Conservation (phyloP, 2,888 invertebrate genomes). For the Pachycephus smyrnensis region DNA sequence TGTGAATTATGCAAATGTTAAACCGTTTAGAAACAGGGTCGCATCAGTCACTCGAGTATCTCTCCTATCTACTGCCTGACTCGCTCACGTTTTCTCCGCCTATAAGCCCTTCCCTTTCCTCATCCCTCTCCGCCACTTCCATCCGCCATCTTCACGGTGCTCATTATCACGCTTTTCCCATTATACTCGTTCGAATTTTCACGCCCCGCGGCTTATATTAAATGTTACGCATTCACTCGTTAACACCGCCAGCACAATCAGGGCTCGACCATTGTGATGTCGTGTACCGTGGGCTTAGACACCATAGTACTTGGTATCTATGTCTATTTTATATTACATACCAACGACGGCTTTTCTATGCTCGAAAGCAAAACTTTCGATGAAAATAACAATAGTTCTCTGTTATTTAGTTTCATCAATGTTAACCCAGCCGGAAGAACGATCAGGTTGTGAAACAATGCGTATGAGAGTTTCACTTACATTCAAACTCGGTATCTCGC, state of each 20-base stretch:
- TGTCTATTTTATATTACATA: too few species aligned
- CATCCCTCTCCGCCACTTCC: neutral
- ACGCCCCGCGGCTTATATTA: slow-evolving; percentile 28
- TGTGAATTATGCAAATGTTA: slow-evolving; percentile 37
- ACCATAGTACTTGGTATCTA: too few species aligned
- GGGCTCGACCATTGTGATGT: neutral
- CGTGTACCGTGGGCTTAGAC: neutral
- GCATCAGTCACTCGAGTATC: slow-evolving; percentile 19
- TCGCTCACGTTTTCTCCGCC: slow-evolving; percentile 1
- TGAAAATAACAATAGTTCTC: neutral
- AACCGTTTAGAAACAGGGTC: slow-evolving; percentile 43
- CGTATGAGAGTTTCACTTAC: neutral
- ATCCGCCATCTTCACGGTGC: slow-evolving; percentile 2
- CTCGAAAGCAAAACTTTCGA: neutral
- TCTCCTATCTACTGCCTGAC: slow-evolving; percentile 15
- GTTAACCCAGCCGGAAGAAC: neutral
- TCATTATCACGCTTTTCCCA: slow-evolving; percentile 49
- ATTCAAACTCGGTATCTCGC: neutral
- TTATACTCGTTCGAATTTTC: slow-evolving; percentile 52
- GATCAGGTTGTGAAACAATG: slow-evolving; percentile 1
- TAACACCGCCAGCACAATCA: neutral
- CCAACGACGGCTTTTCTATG: neutral
- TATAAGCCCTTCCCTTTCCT: neutral
- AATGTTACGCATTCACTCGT: slow-evolving; percentile 38
- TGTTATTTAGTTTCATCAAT: neutral